Evolutionary conservation across 2,888 invertebrate genomes (phyloP).

Genomic region (Uropetala carovei): DNA sequence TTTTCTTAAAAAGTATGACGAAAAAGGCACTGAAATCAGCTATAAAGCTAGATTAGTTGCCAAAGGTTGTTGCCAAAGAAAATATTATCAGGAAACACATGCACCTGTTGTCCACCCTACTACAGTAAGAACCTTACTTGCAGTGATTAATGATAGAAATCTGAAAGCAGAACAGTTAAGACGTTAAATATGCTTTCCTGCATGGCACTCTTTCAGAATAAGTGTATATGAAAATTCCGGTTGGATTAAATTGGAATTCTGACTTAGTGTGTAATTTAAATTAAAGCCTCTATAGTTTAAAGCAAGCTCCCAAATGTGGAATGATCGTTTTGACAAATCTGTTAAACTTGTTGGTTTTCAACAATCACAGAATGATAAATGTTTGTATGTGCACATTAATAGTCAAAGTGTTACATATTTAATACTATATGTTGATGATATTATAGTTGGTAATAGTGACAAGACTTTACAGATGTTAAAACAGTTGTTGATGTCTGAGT

Average conservation of each 20-base stretch:
- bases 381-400: too few species aligned
- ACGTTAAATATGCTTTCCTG: slow-evolving; percentile 66
- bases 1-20: slow-evolving; percentile 66
- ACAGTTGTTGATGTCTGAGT: too few species aligned
- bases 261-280: slow-evolving; percentile 69
- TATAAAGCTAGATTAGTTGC: slow-evolving; percentile 70
- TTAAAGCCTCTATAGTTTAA: slow-evolving; percentile 71
- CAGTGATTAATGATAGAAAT: slow-evolving; percentile 15
- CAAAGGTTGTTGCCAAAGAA: slow-evolving; percentile 69
- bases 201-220: neutral
- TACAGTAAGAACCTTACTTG: slow-evolving; percentile 65
- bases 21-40: slow-evolving; percentile 67
- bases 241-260: neutral
- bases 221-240: neutral
- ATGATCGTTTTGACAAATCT: slow-evolving; percentile 69
- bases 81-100: slow-evolving; percentile 65
- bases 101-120: slow-evolving; percentile 66
- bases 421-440: too few species aligned
- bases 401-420: too few species aligned
- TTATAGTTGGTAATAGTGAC: too few species aligned
- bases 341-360: slow-evolving; percentile 68
- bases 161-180: slow-evolving; percentile 62
- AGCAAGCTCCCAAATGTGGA: slow-evolving; percentile 71
- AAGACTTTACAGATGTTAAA: too few species aligned
- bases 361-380: too few species aligned